Percentiles rank a stretch among this genome's conserved stretches.
These are phyloP conservation scores for Rhinolophus sinicus DNA, from an alignment of 2,113 vertebrate genomes.

Conservation along the genomic window DNA sequence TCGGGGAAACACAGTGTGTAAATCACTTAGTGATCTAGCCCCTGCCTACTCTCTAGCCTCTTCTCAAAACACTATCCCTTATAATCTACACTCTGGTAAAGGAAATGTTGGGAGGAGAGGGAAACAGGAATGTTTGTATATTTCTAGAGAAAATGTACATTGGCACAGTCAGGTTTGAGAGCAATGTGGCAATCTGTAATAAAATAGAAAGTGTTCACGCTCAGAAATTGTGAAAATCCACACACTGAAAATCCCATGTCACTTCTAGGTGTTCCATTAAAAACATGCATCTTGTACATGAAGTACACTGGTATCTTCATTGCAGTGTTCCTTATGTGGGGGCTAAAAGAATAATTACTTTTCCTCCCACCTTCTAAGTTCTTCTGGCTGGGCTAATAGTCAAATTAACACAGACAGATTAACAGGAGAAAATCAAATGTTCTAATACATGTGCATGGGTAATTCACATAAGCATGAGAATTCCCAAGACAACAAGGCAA, in stretches of 20 bases:
- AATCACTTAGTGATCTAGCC: neutral
- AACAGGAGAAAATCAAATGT: too few relatives aligned
- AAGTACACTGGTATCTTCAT: neutral
- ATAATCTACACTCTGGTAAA: neutral
- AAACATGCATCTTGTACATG: neutral
- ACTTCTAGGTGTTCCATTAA: neutral
- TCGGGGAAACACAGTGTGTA: too few relatives aligned
- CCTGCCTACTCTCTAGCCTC: neutral
- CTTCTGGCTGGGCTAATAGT: too few relatives aligned
- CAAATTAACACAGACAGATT: too few relatives aligned
- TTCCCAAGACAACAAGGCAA: too few relatives aligned
- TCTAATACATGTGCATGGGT: too few relatives aligned
- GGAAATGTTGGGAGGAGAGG: neutral
- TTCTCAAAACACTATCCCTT: neutral
- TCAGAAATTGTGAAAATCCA: neutral
- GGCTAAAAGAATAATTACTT: too few relatives aligned
- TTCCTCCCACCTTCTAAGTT: too few relatives aligned
- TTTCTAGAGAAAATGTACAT: neutral
- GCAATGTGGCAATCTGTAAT: neutral
- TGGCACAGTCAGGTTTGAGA: neutral
- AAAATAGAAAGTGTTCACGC: neutral
- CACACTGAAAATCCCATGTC: neutral
- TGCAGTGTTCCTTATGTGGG: neutral
- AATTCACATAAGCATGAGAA: too few relatives aligned
- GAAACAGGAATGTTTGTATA: neutral